These are phyloP conservation scores for Neostethus bicornis DNA, from an alignment of 2,797 vertebrate genomes.

Conservation along the genomic window DNA sequence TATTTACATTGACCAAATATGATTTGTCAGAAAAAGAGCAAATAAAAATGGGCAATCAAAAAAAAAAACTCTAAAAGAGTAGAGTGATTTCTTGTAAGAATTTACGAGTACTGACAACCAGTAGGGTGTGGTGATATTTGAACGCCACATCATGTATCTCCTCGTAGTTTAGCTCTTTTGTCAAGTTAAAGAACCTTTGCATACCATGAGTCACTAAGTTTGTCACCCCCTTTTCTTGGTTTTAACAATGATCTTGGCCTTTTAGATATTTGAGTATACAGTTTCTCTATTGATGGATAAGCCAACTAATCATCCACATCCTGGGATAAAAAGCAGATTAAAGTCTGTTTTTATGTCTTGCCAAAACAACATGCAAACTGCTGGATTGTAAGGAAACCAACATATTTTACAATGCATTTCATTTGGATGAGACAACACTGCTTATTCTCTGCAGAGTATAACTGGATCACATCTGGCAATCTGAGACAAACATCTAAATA, in stretches of 20 bases:
- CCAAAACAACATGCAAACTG: slow-evolving; percentile 20
- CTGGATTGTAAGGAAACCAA: neutral
- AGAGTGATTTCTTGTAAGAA: no score
- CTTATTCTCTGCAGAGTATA: slow-evolving; percentile 46
- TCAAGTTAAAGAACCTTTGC: no score
- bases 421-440: slow-evolving; percentile 53
- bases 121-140: no score
- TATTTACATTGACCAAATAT: no score
- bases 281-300: neutral
- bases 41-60: no score
- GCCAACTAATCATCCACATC: neutral
- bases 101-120: no score
- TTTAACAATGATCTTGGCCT: neutral
- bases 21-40: no score
- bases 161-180: no score
- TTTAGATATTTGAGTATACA: neutral
- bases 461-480: slow-evolving; percentile 64
- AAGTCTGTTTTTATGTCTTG: neutral
- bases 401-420: slow-evolving; percentile 42
- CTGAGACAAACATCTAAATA: slow-evolving; percentile 33
- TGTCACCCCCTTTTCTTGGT: no score
- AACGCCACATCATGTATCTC: no score
- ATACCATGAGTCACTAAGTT: no score
- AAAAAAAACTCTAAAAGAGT: no score
- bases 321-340: slow-evolving; percentile 2